Evolutionary conservation across 2,113 vertebrate species (phyloP), one percentile per base, ranked within the genome.

Genomic region (Eptesicus fuscus): DNA sequence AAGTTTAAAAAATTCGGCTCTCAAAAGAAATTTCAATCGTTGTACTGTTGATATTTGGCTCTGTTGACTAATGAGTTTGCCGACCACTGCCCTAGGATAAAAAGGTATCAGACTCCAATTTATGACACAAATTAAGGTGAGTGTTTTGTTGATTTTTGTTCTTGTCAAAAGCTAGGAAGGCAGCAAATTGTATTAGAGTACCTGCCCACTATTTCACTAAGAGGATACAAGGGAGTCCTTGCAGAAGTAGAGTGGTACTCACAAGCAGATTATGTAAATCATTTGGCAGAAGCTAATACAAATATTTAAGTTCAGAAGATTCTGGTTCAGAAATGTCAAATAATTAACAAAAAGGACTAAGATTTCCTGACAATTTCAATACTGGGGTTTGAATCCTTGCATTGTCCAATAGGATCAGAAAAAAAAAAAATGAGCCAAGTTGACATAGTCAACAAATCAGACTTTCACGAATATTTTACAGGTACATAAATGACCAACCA

Each of bases 271-370:
- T 95, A 95, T 95, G 74, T 16, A 96, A 92, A 95, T 93, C 47
- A 51, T 67, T 84, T 87, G 25, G 70, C 70, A 84, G 83, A 93
- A 88, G 70, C 82, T 92, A 96, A 94, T 51, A 91, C 25, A 96
- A 96, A 94, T 90, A 96, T 96, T 94, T 90, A 90, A 90, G 51
- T 78, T 90, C 59, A 71, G 63, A 80, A 61, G 83, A 90, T 91
- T 90, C 74, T 84, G 83, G 51, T 90, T 94, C 87, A 93, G 80
- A 92, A 89, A 82, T 23, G 69, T 91, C 76, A 78, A 83, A 78
- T 94, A 91, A 96, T 88, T 96, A 95, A 95, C 47, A 79, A 94
- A 53, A 5, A 63, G 76, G 53, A 94, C 94, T 94, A 95, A 93
- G 44, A 94, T 69, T 28, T 32, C 28, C 69, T 71, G 65, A 71